Evolutionary conservation across 2,113 vertebrate genomes (phyloP).

Genomic region (Odocoileus hemionus): DNA sequence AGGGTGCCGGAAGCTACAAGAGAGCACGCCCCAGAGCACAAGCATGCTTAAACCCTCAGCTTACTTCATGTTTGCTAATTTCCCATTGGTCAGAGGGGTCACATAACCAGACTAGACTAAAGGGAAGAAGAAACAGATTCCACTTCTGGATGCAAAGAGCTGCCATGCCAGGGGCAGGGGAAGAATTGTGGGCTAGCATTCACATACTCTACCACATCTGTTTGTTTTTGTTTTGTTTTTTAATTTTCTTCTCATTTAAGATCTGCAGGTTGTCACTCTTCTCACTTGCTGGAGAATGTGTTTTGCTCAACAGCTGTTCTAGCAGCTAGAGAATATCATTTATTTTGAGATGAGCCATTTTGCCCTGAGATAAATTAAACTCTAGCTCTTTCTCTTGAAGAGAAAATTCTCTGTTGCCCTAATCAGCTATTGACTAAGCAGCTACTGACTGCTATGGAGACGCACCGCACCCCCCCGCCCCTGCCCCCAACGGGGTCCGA

Average conservation of each 20-base stretch:
- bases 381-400: slow-evolving; percentile 41
- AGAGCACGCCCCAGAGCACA: background rate
- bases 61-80: background rate
- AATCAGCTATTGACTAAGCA: slow-evolving; percentile 25
- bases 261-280: slow-evolving; percentile 21
- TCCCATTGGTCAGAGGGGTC: background rate
- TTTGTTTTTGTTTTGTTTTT: slow-evolving; percentile 1
- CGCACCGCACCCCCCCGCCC: background rate
- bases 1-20: background rate
- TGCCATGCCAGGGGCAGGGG: background rate
- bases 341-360: slow-evolving; percentile 57
- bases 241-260: slow-evolving; percentile 32
- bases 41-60: background rate
- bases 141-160: background rate
- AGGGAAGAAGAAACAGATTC: background rate
- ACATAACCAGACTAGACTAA: background rate
- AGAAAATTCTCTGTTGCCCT: slow-evolving; percentile 37
- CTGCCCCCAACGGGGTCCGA: background rate
- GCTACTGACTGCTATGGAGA: slow-evolving; percentile 10
- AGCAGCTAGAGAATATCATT: slow-evolving; percentile 44
- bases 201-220: background rate
- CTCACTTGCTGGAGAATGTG: slow-evolving; percentile 35
- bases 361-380: slow-evolving; percentile 51
- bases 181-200: background rate
- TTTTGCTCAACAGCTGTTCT: slow-evolving; percentile 49